Evolutionary conservation across 2,797 vertebrate genomes (phyloP), one percentile per base, ranked within the genome.

Genomic region (Myotis findleyi): DNA sequence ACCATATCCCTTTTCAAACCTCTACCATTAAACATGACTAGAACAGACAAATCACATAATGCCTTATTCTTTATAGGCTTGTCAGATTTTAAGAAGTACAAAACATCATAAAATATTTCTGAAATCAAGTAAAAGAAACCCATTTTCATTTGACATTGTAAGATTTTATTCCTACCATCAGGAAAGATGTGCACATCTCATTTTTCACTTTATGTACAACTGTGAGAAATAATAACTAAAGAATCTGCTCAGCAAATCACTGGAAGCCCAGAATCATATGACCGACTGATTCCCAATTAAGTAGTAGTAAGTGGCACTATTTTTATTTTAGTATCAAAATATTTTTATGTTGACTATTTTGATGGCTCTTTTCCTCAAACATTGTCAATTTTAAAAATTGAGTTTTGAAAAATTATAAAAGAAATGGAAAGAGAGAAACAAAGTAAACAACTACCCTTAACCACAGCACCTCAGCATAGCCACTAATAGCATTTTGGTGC

Each of bases 71-170:
- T 79, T 64, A 53, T 7, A 86, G 82, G 30, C 49, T 64, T 80
- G 47, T 93, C 53, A 33, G 71, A 18, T 91, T 96, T 88, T 82
- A 86, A 91, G 76, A 94, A 94, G 94, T 82, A 87, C 66, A 91
- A 71, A 91, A 82, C 17, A 44, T 64, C 41, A 64, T 89, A 49
- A 57, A 93, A 87, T 87, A 73, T 36, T 82, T 88, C 49, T 76
- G n/a, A 77, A 30, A 64, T 91, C 69, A 80, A 84, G 73, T 38
- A 81, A 94, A 87, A 96, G 49, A 96, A 94, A 75, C 8, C 14
- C 59, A 73, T 57, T 81, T 44, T 91, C 2, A 0, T 90, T 53
- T 94, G 72, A 82, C 47, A 75, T 30, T 51, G 49, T 59, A 75
- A 85, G 62, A n/a, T 84, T 94, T 89, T 95, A 71, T 86, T 93